These are phyloP conservation scores for Strongylocentrotus purpuratus DNA, from an alignment of 35 echinoderm and acorn worm genomes.

Conservation along the genomic window DNA sequence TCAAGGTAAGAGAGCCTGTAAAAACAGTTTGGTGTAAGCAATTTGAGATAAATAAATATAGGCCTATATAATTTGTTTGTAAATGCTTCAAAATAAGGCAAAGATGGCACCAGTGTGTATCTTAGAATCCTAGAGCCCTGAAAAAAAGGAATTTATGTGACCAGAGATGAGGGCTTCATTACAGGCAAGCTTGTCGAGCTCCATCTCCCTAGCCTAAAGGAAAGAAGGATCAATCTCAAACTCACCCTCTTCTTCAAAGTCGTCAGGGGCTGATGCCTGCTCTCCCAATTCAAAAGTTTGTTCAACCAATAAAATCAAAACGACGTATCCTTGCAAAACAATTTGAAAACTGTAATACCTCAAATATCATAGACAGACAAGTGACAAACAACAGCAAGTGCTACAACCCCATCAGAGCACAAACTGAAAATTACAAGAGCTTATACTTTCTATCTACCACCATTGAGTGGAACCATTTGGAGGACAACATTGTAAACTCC, in stretches of 20 bases:
- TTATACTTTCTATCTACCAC: neutral
- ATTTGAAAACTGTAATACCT: neutral
- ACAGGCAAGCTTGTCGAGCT: neutral
- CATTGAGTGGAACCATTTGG: neutral
- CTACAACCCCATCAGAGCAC: neutral
- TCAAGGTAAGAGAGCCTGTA: slow-evolving; percentile 49
- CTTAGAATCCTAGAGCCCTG: no score
- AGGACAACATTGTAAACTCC: neutral
- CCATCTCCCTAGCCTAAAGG: neutral
- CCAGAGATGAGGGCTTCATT: neutral
- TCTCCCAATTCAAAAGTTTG: neutral
- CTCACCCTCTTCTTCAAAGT: slow-evolving; percentile 25
- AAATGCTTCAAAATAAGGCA: no score
- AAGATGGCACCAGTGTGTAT: no score
- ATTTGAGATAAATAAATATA: no score
- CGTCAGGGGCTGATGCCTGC: neutral
- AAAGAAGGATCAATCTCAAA: neutral
- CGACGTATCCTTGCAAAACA: neutral
- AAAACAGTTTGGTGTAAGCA: no score
- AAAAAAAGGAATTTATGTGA: neutral
- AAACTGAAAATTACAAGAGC: neutral
- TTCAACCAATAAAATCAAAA: neutral
- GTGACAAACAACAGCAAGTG: neutral
- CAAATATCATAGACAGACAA: slow-evolving; percentile 15
- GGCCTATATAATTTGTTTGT: no score